Conservation (phyloP, 2,888 invertebrate species). For the Chrysolina americana region DNA sequence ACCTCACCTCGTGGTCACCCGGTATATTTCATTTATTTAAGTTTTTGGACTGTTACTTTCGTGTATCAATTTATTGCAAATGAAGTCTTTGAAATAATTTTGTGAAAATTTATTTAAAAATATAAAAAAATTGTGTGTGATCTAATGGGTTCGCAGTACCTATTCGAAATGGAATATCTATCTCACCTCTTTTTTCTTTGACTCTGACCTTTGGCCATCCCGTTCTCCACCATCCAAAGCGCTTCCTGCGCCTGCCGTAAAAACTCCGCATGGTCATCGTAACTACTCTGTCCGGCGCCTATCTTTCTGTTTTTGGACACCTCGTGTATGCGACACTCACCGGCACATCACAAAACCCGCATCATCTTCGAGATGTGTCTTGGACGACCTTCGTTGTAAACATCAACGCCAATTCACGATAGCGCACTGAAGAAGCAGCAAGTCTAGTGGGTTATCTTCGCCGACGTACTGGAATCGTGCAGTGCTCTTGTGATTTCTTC, state of each 20-base stretch:
- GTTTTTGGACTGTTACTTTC: too few relatives aligned
- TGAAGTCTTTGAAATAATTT: too few relatives aligned
- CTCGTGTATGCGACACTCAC: not conserved
- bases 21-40: too few relatives aligned
- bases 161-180: too few relatives aligned
- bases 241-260: constrained; percentile 65
- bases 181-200: constrained; percentile 74
- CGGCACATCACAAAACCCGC: constrained; percentile 15
- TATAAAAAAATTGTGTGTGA: too few relatives aligned
- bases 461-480: constrained; percentile 7
- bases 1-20: too few relatives aligned
- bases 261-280: constrained; percentile 67
- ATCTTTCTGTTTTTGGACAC: constrained; percentile 66
- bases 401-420: not conserved
- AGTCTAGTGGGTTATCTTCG: constrained; percentile 9
- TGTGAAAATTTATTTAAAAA: too few relatives aligned
- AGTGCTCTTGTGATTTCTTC: constrained; percentile 24
- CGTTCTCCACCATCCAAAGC: constrained; percentile 69
- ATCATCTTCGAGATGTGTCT: constrained; percentile 6
- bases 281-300: constrained; percentile 74
- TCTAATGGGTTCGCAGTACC: too few relatives aligned
- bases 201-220: constrained; percentile 70
- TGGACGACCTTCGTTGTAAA: not conserved
- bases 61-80: too few relatives aligned
- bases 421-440: constrained; percentile 2